phyloP scores from a whole-genome alignment of 2,888 invertebrate genomes.

The Macaria liturata region DNA sequence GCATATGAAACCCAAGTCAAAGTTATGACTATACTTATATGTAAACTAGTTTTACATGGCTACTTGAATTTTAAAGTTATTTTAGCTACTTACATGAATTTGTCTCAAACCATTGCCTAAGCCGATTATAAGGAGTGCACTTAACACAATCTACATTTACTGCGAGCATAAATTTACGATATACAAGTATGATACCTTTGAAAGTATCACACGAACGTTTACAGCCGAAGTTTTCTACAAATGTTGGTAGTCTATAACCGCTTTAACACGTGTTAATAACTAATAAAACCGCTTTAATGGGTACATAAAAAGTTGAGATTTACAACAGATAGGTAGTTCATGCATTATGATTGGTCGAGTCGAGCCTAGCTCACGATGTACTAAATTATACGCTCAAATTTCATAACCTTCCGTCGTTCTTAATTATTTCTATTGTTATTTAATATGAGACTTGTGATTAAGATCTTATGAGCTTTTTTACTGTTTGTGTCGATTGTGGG shows the following conservation, averaged over 20 bases:
- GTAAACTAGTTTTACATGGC: too few relatives aligned
- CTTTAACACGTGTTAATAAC: slow-evolving; percentile 81
- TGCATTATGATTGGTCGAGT: slow-evolving; percentile 68
- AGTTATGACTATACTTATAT: too few relatives aligned
- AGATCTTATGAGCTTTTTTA: slow-evolving; percentile 15
- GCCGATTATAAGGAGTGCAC: slow-evolving; percentile 4
- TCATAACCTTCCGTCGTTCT: slow-evolving; percentile 53
- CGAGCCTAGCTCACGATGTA: slow-evolving; percentile 51
- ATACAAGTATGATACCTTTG: slow-evolving; percentile 19
- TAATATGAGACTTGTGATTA: slow-evolving; percentile 14
- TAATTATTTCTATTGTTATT: slow-evolving; percentile 40
- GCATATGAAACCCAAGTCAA: too few relatives aligned
- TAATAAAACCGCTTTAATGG: slow-evolving; percentile 80
- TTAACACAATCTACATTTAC: slow-evolving; percentile 19
- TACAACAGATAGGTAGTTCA: slow-evolving; percentile 74
- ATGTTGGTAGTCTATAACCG: slow-evolving; percentile 73
- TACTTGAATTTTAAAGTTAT: too few relatives aligned
- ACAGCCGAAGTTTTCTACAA: slow-evolving; percentile 75
- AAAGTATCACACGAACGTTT: slow-evolving; percentile 53
- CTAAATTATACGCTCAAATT: slow-evolving; percentile 51
- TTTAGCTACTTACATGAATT: too few relatives aligned
- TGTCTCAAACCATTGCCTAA: too few relatives aligned
- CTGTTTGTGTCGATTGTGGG: slow-evolving; percentile 11
- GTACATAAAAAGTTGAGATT: slow-evolving; percentile 82
- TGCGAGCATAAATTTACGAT: slow-evolving; percentile 17